Evolutionary conservation across 2,888 invertebrate species (phyloP), one percentile per base, ranked within the genome.

Genomic region (Pharmacophagus antenor): DNA sequence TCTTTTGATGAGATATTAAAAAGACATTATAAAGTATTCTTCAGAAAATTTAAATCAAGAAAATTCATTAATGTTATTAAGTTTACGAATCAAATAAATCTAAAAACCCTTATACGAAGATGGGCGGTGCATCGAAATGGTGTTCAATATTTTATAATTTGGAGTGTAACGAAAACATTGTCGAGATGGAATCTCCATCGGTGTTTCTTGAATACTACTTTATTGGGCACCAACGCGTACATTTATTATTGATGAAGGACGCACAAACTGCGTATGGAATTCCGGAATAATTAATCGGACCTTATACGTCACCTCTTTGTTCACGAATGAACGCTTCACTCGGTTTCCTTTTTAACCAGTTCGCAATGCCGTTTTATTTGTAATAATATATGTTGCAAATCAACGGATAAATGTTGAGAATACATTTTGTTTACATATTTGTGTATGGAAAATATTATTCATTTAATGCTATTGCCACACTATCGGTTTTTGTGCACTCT

Each of bases 221-320:
- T 27, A 27, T 7, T n/a, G n/a, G 42, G 18, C 18, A 23, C 23
- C 47, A 44, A 44, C 22, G 46, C 18, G 6, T 46, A 44, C 42
- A 22, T 31, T 25, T 51, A n/a, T 31, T 7, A 31, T 12, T 21
- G 31, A 41, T 37, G 23, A 23, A 41, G 41, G 41, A 52, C 52
- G 21, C n/a, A 15, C 53, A 15, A 22, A 21, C 58, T 44, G 23
- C 41, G 25, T 20, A 53, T 27, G 25, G 53, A 41, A 58, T 48
- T 48, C 37, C 37, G 23, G 48, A 48, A 53, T 58, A 53, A 53
- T 52, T 52, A 52, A 52, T 52, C 21, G 41, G 4, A 23, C 25
- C 56, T 53, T 53, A 53, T 58, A 53, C 42, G 42, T 42, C 8
- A 17, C 17, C 21, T 52, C 57, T 53, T 58, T 58, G 53, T 58